Conservation (phyloP, 2,797 vertebrate genomes). For the Propithecus deckenii region DNA sequence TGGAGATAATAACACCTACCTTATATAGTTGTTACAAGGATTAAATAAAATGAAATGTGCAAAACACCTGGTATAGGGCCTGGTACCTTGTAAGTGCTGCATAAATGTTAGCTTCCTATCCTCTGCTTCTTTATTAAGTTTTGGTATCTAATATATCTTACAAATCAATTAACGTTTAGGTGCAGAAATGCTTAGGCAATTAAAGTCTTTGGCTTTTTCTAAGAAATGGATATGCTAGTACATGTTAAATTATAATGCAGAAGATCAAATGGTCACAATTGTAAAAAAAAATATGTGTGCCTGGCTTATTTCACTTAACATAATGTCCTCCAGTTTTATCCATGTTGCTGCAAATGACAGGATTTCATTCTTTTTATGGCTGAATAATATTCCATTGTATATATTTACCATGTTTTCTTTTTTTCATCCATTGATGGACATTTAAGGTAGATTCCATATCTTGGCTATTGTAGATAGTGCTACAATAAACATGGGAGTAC, state of each 20-base stretch:
- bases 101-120: slow-evolving; percentile 5
- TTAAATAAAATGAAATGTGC: slow-evolving; percentile 25
- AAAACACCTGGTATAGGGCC: neutral
- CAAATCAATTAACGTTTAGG: slow-evolving; percentile 38
- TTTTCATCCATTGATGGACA: no score
- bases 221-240: neutral
- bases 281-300: neutral
- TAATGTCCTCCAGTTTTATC: no score
- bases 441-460: no score
- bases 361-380: no score
- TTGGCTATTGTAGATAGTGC: no score
- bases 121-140: slow-evolving; percentile 16
- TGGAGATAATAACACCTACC: neutral
- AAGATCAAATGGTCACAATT: neutral
- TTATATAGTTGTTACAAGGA: slow-evolving; percentile 1
- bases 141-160: slow-evolving; percentile 25
- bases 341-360: no score
- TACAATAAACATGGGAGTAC: no score
- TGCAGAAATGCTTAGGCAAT: slow-evolving; percentile 22
- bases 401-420: no score
- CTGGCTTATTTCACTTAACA: no score
- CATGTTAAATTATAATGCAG: slow-evolving; percentile 21
- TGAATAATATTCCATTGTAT: no score
- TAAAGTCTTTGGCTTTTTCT: neutral
- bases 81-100: neutral